These are phyloP conservation scores for Rhinolophus sinicus DNA, from an alignment of 2,113 vertebrate species.

Conservation along the genomic window DNA sequence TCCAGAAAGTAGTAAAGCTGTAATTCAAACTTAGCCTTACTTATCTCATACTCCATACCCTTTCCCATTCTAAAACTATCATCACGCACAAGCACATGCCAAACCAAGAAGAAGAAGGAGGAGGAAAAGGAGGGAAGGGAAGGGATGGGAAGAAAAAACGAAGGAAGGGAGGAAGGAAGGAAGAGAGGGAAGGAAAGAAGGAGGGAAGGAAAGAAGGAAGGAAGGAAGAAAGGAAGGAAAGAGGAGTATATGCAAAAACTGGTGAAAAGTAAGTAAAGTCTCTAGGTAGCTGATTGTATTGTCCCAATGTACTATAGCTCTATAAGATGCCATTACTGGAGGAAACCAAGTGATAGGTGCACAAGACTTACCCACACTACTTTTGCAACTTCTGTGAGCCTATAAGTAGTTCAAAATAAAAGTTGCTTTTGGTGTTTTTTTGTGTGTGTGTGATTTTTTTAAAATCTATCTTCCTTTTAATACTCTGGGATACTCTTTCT, in stretches of 20 bases:
- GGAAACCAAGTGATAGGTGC: background rate
- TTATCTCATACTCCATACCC: background rate
- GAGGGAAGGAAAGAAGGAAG: background rate
- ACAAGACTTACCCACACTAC: background rate
- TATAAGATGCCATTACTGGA: background rate
- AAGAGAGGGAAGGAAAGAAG: rapidly evolving
- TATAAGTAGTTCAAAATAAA: background rate
- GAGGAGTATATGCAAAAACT: background rate
- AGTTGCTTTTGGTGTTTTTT: background rate
- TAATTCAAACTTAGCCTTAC: background rate
- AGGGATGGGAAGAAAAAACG: rapidly evolving
- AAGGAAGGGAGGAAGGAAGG: rapidly evolving
- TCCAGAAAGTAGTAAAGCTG: background rate
- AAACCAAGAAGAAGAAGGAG: too few relatives aligned
- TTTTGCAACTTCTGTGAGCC: background rate
- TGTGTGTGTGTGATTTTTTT: too few relatives aligned
- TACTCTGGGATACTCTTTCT: background rate
- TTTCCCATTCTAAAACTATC: background rate
- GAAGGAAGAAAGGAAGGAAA: rapidly evolving
- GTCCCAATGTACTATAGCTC: background rate
- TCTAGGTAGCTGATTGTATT: background rate
- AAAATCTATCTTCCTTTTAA: background rate
- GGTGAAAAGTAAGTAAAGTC: background rate
- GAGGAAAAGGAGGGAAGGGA: rapidly evolving
- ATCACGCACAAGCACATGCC: background rate